Conservation (phyloP, 2,797 vertebrate species). For the Falco peregrinus region DNA sequence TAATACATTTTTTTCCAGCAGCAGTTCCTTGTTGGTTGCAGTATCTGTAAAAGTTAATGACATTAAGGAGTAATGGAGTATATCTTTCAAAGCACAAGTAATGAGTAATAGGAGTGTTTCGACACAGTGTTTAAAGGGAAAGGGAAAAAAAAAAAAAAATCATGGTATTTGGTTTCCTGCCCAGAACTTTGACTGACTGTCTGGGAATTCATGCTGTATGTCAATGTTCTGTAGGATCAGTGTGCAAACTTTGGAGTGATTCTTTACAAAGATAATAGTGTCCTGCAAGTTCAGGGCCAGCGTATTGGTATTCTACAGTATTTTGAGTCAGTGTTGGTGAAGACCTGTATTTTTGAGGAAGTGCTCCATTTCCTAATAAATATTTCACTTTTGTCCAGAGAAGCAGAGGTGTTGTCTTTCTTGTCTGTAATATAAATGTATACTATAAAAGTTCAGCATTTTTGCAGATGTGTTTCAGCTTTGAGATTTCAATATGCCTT, state of each 20-base stretch:
- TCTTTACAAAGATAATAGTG: not conserved
- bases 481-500: not conserved
- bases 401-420: not conserved
- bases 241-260: not conserved
- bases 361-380: not conserved
- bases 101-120: slow-evolving; percentile 39
- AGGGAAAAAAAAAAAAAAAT: not conserved
- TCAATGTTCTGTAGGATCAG: not conserved
- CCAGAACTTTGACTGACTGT: slow-evolving; percentile 64
- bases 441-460: not conserved
- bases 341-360: not conserved
- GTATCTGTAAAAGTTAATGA: not conserved
- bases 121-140: slow-evolving; percentile 27
- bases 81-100: slow-evolving; percentile 39
- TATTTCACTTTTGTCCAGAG: not conserved
- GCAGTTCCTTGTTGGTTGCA: not conserved
- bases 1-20: not conserved
- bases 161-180: slow-evolving; percentile 51
- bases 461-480: not conserved
- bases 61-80: slow-evolving; percentile 15
- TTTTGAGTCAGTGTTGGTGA: slow-evolving; percentile 3
- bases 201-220: slow-evolving; percentile 48
- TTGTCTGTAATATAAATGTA: not conserved
- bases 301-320: not conserved
- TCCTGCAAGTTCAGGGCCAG: not conserved